Percentiles rank a stretch among this genome's conserved stretches.
phyloP scores from a whole-genome alignment of 2,797 vertebrate species.

The Scolopax rusticola region DNA sequence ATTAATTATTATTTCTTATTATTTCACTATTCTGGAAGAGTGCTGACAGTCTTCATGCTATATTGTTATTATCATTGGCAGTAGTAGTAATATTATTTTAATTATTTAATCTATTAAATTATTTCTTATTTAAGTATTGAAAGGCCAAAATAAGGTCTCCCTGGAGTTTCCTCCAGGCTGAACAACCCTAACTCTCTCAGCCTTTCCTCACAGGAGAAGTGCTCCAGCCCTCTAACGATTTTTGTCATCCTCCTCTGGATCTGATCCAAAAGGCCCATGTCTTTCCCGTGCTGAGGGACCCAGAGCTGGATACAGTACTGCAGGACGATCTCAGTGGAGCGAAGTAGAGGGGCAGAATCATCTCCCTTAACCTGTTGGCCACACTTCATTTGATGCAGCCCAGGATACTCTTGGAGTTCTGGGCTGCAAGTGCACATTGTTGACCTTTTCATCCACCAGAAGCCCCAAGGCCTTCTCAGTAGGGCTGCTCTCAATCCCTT shows the following conservation, averaged over 20 bases:
- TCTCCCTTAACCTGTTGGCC: not conserved
- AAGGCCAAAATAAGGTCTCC: not conserved
- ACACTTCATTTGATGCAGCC: not conserved
- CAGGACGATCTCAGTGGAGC: not conserved
- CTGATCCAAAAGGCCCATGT: not conserved
- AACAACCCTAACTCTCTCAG: not conserved
- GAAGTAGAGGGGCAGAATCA: not conserved
- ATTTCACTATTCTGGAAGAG: not conserved
- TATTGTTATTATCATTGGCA: not conserved
- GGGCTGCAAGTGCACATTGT: not conserved
- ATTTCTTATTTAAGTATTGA: not conserved
- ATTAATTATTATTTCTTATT: not conserved
- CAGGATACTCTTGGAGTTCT: not conserved
- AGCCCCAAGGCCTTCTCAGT: not conserved
- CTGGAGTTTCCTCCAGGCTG: not conserved
- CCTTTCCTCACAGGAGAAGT: not conserved
- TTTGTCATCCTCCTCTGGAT: not conserved
- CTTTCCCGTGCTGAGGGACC: not conserved
- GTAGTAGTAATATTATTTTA: rapidly evolving
- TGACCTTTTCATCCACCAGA: not conserved
- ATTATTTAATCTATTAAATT: not conserved
- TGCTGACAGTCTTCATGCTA: rapidly evolving
- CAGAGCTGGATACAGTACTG: not conserved
- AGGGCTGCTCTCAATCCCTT: not conserved
- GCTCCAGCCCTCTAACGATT: not conserved